Base-by-base conservation (phyloP, 2,113 vertebrate genomes). In the Heterotilapia buettikoferi region DNA sequence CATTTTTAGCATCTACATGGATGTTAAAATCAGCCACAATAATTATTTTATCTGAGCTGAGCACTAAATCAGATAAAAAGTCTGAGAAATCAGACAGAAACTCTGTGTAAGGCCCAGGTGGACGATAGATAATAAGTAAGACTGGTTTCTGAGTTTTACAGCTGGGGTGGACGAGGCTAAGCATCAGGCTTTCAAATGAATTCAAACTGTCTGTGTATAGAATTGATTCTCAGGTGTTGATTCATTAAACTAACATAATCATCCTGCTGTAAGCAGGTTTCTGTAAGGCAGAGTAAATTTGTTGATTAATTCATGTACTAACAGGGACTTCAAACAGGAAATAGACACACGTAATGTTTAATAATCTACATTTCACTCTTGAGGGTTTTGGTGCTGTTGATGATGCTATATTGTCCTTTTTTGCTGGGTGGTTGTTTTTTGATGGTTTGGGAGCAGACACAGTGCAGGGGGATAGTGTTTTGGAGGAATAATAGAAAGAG, bases 181-280 rank as follows among this genome's bases (percentile, higher is more conserved):
- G 21, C 12, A 26, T 57, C 54, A 26, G 12, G 54, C 24, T 57
- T 57, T 57, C 54, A 57, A 5, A 57, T 57, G 13, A 16, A 14
- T 59, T 0, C 13, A 59, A 1, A 0, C 56, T 29, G 24, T 59
- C 56, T 16, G 56, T 59, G 56, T 29, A 0, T 57, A 26, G 16
- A 16, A 29, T 9, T 59, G 13, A 29, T 59, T 29, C 0, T 59
- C 56, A 3, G 56, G 4, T 29, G 56, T 9, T 16, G 13, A 59
- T 29, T 9, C 7, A 16, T 59, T 29, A 29, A 57, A 29, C 13
- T 3, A 59, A 16, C 56, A 57, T 9, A 16, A 59, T 59, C 7
- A 29, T 29, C 24, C 24, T 59, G 56, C 56, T 59, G 56, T 59
- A 29, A 59, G 24, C 24, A 59, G 56, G 13, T 29, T 59, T 29